phyloP scores from a whole-genome alignment of 2,797 vertebrate genomes.

The Neomorphus geoffroyi region DNA sequence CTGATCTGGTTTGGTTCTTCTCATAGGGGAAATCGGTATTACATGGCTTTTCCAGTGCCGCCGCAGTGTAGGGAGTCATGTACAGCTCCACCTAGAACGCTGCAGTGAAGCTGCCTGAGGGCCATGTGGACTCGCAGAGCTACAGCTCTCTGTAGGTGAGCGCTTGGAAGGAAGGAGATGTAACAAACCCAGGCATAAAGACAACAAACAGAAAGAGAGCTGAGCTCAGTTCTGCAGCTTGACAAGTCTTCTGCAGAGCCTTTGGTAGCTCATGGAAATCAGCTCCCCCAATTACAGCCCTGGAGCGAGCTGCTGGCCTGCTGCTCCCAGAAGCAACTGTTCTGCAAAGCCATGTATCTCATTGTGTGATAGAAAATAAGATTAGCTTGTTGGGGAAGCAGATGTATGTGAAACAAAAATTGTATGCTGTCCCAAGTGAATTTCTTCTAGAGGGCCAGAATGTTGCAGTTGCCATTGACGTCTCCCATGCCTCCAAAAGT shows the following conservation, averaged over 20 bases:
- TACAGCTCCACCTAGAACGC: rapidly evolving
- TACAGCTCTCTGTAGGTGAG: neutral
- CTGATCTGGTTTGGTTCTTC: neutral
- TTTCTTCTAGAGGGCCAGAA: neutral
- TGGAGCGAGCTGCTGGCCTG: neutral
- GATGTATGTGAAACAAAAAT: neutral
- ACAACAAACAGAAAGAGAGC: neutral
- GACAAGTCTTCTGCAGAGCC: neutral
- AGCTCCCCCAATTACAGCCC: too few relatives aligned
- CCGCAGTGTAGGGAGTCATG: rapidly evolving
- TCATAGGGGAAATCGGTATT: neutral
- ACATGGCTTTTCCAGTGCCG: neutral
- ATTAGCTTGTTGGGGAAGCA: neutral
- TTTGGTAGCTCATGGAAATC: neutral
- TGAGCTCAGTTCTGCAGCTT: neutral
- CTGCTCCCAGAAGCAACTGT: neutral
- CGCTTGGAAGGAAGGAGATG: rapidly evolving
- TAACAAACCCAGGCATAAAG: neutral
- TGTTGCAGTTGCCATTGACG: neutral
- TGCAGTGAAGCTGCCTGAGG: neutral
- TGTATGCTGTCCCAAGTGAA: neutral
- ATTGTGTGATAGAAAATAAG: neutral
- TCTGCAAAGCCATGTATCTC: neutral
- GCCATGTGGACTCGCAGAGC: neutral
- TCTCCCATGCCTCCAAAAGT: neutral